Conservation (phyloP, 2,113 vertebrate genomes). For the Anhinga anhinga region DNA sequence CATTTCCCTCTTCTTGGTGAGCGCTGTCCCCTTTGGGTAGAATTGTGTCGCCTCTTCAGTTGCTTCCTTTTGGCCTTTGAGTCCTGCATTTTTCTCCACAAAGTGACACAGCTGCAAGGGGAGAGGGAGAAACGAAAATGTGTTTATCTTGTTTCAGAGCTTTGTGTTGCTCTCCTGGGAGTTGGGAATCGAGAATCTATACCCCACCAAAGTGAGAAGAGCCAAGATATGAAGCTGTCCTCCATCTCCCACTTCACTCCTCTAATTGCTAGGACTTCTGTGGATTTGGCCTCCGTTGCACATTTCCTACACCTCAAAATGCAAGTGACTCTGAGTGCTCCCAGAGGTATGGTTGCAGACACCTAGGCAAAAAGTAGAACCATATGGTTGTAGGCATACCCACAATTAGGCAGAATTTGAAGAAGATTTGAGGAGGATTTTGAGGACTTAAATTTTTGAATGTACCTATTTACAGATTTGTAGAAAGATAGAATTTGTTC, state of each 20-base stretch:
- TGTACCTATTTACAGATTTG: neutral
- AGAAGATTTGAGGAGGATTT: neutral
- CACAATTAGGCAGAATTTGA: neutral
- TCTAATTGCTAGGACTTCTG: neutral
- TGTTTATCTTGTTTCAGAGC: neutral
- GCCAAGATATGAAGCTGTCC: neutral
- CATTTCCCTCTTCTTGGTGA: neutral
- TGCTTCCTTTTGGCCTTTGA: neutral
- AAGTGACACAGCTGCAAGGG: neutral
- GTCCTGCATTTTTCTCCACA: neutral
- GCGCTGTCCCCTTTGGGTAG: neutral
- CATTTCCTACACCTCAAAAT: neutral
- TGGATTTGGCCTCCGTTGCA: neutral
- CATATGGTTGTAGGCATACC: neutral
- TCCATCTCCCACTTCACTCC: neutral
- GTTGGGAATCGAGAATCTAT: neutral
- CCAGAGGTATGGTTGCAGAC: neutral
- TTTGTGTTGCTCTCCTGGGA: neutral
- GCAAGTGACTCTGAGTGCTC: neutral
- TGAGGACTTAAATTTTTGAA: neutral
- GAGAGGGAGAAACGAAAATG: neutral
- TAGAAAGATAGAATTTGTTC: neutral
- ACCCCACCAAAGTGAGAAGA: neutral
- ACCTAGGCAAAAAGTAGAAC: neutral
- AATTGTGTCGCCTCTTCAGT: neutral